Base-by-base conservation (phyloP, 2,113 vertebrate species). In the Peucedramus taeniatus region DNA sequence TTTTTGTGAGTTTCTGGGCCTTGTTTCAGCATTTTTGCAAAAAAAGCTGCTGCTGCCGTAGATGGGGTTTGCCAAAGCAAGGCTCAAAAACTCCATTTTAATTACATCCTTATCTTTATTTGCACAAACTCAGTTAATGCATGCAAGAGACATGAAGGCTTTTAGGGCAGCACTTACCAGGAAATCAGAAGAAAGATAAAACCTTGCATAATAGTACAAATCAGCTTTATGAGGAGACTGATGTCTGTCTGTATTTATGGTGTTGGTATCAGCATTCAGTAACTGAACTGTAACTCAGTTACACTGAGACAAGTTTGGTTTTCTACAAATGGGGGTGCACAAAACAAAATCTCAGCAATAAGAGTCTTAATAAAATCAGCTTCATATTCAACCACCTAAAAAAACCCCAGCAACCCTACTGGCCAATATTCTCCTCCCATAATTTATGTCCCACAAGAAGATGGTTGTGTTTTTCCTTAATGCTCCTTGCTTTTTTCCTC, bases 81-180 rank as follows among this genome's bases (percentile, higher is more conserved):
- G 42, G 56, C 49, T 87, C 49, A 75, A 59, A 65, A 49, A 1
- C 19, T 59, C 27, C 0, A 1, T 11, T 59, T 44, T 79, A 82
- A 81, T 81, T 42, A 15, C 39, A 64, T 57, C 27, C 82, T 82
- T 95, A 75, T 87, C 78, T 81, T 87, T 63, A 59, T 82, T 33
- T 27, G 30, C 75, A 47, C 77, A 68, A 61, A 54, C 26, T 33
- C 12, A 33, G 24, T 40, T 72, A 69, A 31, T 27, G 33, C 1
- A 3, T 19, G 12, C 66, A 68, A 75, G 26, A 64, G 53, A 28
- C 0, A 21, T 20, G 54, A 78, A 70, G 40, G 49, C 35, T 82
- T 74, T 71, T 63, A 90, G 69, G 23, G 69, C 26, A 66, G 33
- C 37, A 74, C 66, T 75, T 54, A 59, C 9, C 40, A 84, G 17